A percentile compares a stretch with the other conserved stretches of the same genome.
These are phyloP conservation scores for Armadillidium nasatum DNA, from an alignment of 1,140 invertebrate species.

Conservation along the genomic window DNA sequence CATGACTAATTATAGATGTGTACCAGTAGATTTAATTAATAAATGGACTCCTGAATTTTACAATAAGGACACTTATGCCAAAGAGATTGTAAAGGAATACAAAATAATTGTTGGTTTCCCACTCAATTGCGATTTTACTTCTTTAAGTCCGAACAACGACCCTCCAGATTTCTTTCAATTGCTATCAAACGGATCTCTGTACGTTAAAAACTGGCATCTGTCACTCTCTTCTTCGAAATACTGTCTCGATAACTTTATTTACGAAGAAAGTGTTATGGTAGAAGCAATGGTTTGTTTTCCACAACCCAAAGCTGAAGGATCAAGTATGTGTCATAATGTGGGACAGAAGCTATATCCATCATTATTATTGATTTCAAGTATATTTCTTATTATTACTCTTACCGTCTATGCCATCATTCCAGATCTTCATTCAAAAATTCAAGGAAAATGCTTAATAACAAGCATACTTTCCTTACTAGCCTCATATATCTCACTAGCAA, in stretches of 20 bases:
- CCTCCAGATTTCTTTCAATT: constrained; percentile 29
- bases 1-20: background rate
- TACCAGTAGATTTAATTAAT: background rate
- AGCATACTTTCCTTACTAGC: constrained; percentile 33
- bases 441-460: constrained; percentile 37
- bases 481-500: constrained; percentile 36
- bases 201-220: constrained; percentile 23
- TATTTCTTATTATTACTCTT: constrained; percentile 37
- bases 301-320: background rate
- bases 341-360: constrained; percentile 23
- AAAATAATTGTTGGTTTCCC: background rate
- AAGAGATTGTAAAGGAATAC: background rate
- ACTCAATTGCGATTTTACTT: background rate
- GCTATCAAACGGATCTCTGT: constrained; percentile 28
- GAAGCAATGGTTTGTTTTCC: constrained; percentile 34
- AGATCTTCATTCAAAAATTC: constrained; percentile 37
- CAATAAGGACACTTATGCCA: background rate
- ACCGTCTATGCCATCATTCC: constrained; percentile 38
- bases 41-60: background rate
- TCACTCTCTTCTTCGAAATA: constrained; percentile 24
- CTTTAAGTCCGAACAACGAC: constrained; percentile 12
- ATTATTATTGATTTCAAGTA: constrained; percentile 31
- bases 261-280: background rate
- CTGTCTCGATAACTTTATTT: constrained; percentile 37
- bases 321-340: constrained; percentile 19